Evolutionary conservation across 2,113 vertebrate genomes (phyloP).

Genomic region (Vidua chalybeata): DNA sequence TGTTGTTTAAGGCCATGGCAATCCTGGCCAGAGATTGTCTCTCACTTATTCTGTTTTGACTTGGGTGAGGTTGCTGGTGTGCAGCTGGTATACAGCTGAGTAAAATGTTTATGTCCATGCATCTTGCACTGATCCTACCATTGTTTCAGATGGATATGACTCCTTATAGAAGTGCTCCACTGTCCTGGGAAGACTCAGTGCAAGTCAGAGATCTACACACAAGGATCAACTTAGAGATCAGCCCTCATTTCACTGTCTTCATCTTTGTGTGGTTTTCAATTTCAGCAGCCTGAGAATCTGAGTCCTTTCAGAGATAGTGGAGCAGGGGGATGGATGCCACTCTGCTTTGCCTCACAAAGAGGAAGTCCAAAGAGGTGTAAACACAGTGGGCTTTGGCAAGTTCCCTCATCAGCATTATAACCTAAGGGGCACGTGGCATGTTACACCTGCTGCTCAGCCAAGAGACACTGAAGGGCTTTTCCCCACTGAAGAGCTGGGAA

Average conservation of each 20-base stretch:
- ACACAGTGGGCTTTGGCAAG: not conserved
- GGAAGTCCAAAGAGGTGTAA: not conserved
- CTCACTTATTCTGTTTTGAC: not conserved
- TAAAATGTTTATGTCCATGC: rapidly evolving
- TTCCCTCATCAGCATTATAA: not conserved
- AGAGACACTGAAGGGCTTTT: not conserved
- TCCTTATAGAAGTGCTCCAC: not conserved
- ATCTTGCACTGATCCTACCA: not conserved
- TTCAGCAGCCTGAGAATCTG: not conserved
- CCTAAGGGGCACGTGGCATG: rapidly evolving
- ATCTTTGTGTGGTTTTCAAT: rapidly evolving
- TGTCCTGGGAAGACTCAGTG: not conserved
- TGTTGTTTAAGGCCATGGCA: not conserved
- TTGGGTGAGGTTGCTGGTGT: not conserved
- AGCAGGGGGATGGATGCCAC: not conserved
- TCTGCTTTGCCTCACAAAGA: not conserved
- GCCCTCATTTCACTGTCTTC: not conserved
- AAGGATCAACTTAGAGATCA: not conserved
- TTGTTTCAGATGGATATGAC: not conserved
- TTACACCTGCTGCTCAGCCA: not conserved
- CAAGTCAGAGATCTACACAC: not conserved
- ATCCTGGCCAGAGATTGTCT: not conserved
- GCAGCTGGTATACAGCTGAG: rapidly evolving
- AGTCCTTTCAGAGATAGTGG: not conserved
- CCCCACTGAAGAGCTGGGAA: not conserved